Conservation (phyloP, 1,140 invertebrate genomes). For the Lepidurus apus region DNA sequence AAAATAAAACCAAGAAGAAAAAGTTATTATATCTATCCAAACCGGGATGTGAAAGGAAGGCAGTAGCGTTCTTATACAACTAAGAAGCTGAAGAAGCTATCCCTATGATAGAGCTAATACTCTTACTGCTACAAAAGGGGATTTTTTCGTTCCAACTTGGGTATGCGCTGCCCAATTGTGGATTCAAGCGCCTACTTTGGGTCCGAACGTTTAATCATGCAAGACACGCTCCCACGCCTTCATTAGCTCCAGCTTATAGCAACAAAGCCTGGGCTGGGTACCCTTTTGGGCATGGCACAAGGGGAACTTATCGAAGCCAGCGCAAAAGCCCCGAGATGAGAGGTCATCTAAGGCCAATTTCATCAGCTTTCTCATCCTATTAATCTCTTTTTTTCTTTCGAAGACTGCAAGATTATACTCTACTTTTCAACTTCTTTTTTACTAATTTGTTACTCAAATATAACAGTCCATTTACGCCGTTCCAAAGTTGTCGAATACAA, state of each 20-base stretch:
- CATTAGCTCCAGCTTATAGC: slow-evolving; percentile 17
- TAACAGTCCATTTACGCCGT: too few relatives aligned
- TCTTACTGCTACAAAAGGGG: too few relatives aligned
- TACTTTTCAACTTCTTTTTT: too few relatives aligned
- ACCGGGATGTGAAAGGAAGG: background rate
- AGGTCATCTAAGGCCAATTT: slow-evolving; percentile 13
- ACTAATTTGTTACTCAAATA: too few relatives aligned
- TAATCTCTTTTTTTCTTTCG: background rate
- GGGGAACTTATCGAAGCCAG: background rate
- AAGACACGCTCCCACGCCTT: slow-evolving; percentile 20
- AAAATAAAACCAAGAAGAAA: background rate
- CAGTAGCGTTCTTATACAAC: background rate
- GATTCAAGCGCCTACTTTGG: background rate
- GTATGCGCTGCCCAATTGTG: background rate
- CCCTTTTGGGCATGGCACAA: background rate
- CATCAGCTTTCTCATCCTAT: slow-evolving; percentile 9
- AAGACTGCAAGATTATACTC: background rate
- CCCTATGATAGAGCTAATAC: too few relatives aligned
- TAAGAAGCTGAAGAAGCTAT: too few relatives aligned
- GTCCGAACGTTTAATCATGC: slow-evolving; percentile 7
- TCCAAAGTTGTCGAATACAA: too few relatives aligned
- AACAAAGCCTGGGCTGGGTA: background rate
- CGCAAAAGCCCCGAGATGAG: background rate
- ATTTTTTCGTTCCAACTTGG: too few relatives aligned
- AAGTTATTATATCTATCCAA: background rate